These are phyloP conservation scores for Pachyuromys duprasi DNA, from an alignment of 2,797 vertebrate species.

Conservation along the genomic window DNA sequence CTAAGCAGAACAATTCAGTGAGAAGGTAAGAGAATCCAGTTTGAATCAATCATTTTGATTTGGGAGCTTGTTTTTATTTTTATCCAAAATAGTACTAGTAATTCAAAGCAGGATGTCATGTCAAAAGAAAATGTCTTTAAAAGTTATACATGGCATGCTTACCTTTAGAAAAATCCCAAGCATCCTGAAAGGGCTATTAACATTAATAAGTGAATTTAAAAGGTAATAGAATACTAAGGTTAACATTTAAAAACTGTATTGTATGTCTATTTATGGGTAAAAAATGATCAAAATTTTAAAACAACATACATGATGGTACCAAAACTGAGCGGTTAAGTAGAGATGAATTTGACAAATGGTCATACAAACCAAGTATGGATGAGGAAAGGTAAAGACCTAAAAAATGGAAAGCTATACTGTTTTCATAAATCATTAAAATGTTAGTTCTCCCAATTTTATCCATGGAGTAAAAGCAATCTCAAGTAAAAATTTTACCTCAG, in stretches of 20 bases:
- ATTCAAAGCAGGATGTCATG: neutral
- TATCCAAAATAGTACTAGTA: neutral
- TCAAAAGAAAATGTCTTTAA: slow-evolving; percentile 33
- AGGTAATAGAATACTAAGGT: neutral
- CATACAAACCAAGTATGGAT: neutral
- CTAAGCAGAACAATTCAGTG: too few species aligned
- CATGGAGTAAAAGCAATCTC: neutral
- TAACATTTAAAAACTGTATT: slow-evolving; percentile 24
- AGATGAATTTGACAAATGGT: neutral
- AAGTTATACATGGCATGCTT: neutral
- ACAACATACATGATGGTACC: neutral
- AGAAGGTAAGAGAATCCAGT: too few species aligned
- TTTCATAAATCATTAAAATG: neutral
- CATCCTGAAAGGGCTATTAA: neutral
- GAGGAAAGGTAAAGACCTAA: slow-evolving; percentile 5
- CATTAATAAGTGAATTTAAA: neutral
- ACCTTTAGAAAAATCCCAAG: neutral
- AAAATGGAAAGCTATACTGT: neutral
- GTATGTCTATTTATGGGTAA: neutral
- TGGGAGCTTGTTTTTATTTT: neutral
- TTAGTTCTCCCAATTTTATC: neutral
- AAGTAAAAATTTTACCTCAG: neutral
- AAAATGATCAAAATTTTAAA: slow-evolving; percentile 46
- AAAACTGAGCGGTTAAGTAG: slow-evolving; percentile 6
- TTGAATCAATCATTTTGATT: too few species aligned